phyloP scores from a whole-genome alignment of 2,113 vertebrate species.

The Ptyas mucosa region DNA sequence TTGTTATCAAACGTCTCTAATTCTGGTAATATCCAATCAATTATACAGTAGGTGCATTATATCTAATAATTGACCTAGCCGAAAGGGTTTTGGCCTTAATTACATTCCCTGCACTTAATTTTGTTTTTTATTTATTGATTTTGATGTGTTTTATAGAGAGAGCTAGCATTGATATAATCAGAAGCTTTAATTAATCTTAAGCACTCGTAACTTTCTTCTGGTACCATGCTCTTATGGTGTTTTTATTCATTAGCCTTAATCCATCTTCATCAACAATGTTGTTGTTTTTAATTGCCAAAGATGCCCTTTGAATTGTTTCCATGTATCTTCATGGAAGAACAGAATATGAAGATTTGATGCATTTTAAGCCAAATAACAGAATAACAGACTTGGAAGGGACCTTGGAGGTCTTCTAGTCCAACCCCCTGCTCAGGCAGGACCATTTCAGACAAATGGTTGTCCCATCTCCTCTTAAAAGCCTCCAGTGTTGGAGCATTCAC shows the following conservation, averaged over 20 bases:
- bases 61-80: not conserved
- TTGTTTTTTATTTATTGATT: not conserved
- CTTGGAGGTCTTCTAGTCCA: not conserved
- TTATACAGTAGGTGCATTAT: not conserved
- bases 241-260: not conserved
- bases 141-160: not conserved
- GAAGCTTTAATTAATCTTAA: not conserved
- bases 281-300: not conserved
- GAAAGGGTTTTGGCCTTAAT: not conserved
- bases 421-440: not conserved
- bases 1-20: not conserved
- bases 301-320: not conserved
- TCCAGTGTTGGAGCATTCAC: too few species aligned
- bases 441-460: not conserved
- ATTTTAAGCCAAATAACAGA: not conserved
- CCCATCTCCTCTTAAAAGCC: too few species aligned
- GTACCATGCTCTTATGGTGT: not conserved
- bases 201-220: not conserved
- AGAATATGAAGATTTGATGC: not conserved
- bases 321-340: not conserved
- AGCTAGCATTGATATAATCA: not conserved
- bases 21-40: not conserved
- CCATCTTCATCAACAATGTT: not conserved
- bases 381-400: not conserved
- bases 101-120: not conserved